Percentiles rank a stretch among this genome's conserved stretches.
Evolutionary conservation across 2,797 vertebrate species (phyloP).

Genomic region (Eremophila alpestris): DNA sequence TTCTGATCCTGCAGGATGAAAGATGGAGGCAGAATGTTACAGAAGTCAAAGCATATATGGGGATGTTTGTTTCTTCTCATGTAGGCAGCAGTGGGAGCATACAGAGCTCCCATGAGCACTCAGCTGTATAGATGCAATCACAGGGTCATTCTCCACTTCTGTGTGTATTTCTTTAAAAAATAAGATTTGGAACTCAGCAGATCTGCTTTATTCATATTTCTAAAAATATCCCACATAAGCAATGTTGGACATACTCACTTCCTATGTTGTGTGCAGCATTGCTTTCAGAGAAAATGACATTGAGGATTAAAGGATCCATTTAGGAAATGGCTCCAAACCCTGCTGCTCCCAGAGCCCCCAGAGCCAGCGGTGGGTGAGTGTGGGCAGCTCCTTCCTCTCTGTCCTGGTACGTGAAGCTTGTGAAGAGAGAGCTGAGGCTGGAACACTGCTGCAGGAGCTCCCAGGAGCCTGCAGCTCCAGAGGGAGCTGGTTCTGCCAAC

Average conservation of each 20-base stretch:
- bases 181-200: background rate
- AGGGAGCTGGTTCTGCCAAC: background rate
- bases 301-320: background rate
- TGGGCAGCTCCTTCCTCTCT: background rate
- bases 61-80: background rate
- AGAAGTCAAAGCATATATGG: background rate
- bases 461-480: background rate
- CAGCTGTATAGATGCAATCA: background rate
- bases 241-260: background rate
- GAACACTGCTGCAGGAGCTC: rapidly evolving
- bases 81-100: background rate
- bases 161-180: background rate
- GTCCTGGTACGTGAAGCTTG: background rate
- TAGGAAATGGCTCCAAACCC: background rate
- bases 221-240: background rate
- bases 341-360: background rate
- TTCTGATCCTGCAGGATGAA: background rate
- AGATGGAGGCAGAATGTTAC: background rate
- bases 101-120: background rate
- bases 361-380: rapidly evolving
- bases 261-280: background rate
- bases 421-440: rapidly evolving
- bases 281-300: background rate
- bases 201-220: background rate
- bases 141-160: background rate